phyloP scores from a whole-genome alignment of 2,888 invertebrate species.

The Zele albiditarsus region DNA sequence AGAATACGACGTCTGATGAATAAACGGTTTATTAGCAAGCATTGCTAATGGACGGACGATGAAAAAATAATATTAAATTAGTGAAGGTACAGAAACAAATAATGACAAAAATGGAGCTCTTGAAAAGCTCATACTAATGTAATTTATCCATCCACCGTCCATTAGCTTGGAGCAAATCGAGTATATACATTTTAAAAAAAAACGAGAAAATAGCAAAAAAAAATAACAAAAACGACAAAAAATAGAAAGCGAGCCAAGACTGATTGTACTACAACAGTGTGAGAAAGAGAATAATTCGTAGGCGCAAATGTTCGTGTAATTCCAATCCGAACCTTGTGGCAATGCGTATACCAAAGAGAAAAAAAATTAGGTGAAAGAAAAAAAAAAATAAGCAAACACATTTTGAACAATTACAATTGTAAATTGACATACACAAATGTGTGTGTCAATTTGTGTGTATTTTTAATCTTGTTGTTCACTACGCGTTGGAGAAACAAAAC shows the following conservation, averaged over 20 bases:
- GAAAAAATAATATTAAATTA: constrained; percentile 26
- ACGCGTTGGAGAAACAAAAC: constrained; percentile 10
- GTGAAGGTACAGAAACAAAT: not conserved
- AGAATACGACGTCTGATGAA: constrained; percentile 11
- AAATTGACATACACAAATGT: constrained; percentile 17
- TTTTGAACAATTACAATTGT: constrained; percentile 3
- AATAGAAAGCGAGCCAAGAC: constrained; percentile 61
- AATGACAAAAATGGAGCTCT: not conserved
- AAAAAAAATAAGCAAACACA: constrained; percentile 26
- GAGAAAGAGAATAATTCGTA: constrained; percentile 26
- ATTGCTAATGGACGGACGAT: constrained; percentile 33
- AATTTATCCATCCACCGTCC: constrained; percentile 13
- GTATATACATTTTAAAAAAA: constrained; percentile 31
- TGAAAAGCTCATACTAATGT: constrained; percentile 12
- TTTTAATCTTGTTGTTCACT: not conserved
- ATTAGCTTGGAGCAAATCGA: not conserved
- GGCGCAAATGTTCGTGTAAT: constrained; percentile 10
- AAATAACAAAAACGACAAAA: constrained; percentile 5
- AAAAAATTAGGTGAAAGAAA: constrained; percentile 38
- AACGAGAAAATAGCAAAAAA: constrained; percentile 38
- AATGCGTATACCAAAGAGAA: constrained; percentile 18
- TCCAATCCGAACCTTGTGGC: not conserved
- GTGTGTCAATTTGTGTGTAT: not conserved
- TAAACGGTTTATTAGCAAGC: not conserved
- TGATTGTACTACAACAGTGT: constrained; percentile 56